Percentiles rank a stretch among this genome's conserved stretches.
Conservation (phyloP, 2,113 vertebrate genomes). For the Oriolus oriolus region DNA sequence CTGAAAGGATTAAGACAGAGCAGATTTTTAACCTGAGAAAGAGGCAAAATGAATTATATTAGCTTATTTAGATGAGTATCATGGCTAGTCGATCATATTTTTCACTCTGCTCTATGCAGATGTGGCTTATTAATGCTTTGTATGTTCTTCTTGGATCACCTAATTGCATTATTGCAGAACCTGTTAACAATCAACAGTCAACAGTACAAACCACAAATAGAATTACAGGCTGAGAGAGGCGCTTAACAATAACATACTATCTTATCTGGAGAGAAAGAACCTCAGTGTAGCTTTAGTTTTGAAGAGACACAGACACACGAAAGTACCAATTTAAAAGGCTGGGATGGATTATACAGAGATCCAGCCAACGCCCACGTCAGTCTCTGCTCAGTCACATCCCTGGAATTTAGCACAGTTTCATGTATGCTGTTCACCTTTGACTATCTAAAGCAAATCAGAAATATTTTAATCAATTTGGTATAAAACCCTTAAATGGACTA, state of each 20-base stretch:
- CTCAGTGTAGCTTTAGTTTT: conserved; percentile 1
- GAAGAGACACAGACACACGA: conserved; percentile 30
- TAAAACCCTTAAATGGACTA: neutral
- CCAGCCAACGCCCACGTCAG: neutral
- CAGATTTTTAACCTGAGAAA: conserved; percentile 65
- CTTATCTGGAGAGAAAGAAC: conserved; percentile 49
- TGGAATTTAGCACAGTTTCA: conserved; percentile 5
- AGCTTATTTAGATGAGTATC: conserved; percentile 63
- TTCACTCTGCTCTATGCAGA: conserved; percentile 68
- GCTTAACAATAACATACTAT: conserved; percentile 65
- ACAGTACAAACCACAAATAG: conserved; percentile 67
- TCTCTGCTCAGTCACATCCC: neutral
- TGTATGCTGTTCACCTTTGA: neutral
- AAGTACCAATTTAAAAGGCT: conserved; percentile 17
- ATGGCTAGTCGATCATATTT: conserved; percentile 60
- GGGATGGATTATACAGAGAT: neutral
- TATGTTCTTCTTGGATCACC: conserved; percentile 61
- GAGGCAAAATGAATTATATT: conserved; percentile 68
- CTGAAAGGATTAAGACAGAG: conserved; percentile 42
- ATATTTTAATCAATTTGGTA: neutral
- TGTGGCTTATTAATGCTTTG: conserved; percentile 68
- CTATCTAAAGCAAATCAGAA: neutral
- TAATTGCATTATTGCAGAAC: conserved; percentile 77
- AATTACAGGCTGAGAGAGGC: conserved; percentile 65
- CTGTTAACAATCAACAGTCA: conserved; percentile 80